These are phyloP conservation scores for Hirtodrosophila trivittata DNA, from an alignment of 2,888 invertebrate genomes.

Conservation along the genomic window DNA sequence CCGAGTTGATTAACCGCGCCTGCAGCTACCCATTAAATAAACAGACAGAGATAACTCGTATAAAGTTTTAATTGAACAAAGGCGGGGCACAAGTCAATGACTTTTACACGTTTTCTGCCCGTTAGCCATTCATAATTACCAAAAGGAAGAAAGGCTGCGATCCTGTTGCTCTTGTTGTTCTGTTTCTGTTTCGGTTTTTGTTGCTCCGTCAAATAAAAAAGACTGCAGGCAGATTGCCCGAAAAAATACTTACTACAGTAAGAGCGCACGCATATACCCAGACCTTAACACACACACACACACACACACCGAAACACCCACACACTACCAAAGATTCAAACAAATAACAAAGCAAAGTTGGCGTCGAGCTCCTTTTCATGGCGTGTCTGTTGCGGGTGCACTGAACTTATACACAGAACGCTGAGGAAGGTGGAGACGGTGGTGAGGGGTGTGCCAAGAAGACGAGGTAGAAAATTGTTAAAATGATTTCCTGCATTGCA, in stretches of 20 bases:
- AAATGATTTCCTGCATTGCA: slow-evolving; percentile 78
- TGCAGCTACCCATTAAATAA: slow-evolving; percentile 49
- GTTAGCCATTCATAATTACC: slow-evolving; percentile 73
- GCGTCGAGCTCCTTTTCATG: slow-evolving; percentile 60
- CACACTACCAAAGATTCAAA: neutral
- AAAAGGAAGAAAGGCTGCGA: slow-evolving; percentile 41
- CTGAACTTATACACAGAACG: slow-evolving; percentile 61
- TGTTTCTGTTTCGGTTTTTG: slow-evolving; percentile 4
- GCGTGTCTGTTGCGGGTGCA: slow-evolving; percentile 68
- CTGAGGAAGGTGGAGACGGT: neutral
- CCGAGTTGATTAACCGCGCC: slow-evolving; percentile 50
- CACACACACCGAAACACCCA: slow-evolving; percentile 3
- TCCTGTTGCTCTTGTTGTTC: slow-evolving; percentile 15
- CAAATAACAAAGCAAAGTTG: slow-evolving; percentile 62
- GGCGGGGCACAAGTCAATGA: slow-evolving; percentile 48
- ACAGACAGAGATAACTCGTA: slow-evolving; percentile 52
- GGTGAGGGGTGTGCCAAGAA: neutral
- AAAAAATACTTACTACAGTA: slow-evolving; percentile 28
- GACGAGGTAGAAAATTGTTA: slow-evolving; percentile 68
- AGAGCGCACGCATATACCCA: slow-evolving; percentile 15
- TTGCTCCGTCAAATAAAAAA: slow-evolving; percentile 36
- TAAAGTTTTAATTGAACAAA: slow-evolving; percentile 70
- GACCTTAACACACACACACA: slow-evolving; percentile 4
- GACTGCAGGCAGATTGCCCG: slow-evolving; percentile 38
- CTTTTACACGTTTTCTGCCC: slow-evolving; percentile 60